Conservation (phyloP, 2,797 vertebrate species). For the Labroides dimidiatus region DNA sequence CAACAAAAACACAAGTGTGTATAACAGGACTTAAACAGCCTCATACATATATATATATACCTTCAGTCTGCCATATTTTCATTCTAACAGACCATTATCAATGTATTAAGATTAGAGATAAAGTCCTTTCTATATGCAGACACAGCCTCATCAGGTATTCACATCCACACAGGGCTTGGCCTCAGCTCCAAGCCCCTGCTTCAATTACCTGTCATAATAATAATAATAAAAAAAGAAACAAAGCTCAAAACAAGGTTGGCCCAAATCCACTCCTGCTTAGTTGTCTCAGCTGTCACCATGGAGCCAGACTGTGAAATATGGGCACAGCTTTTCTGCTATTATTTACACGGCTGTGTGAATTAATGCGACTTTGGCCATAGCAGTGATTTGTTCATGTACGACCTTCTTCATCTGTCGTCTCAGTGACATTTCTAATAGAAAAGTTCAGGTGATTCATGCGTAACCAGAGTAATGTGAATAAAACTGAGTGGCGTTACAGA, state of each 20-base stretch:
- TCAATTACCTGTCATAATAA: conserved; percentile 11
- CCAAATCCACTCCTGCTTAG: conserved; percentile 28
- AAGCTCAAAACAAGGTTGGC: conserved; percentile 18
- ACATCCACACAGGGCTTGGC: background rate
- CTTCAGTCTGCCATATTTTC: background rate
- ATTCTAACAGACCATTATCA: background rate
- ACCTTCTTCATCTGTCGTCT: background rate
- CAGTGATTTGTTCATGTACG: background rate
- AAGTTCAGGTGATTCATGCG: background rate
- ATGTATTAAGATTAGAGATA: background rate
- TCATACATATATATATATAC: background rate
- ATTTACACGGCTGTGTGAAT: conserved; percentile 30
- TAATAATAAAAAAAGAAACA: too few species aligned
- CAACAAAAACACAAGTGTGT: too few species aligned
- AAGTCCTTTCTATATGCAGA: background rate
- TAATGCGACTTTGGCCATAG: conserved; percentile 1
- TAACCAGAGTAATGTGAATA: background rate
- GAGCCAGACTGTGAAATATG: conserved; percentile 26
- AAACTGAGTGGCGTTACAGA: too few species aligned
- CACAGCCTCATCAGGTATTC: background rate
- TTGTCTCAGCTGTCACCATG: conserved; percentile 9
- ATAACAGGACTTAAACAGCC: too few species aligned
- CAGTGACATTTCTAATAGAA: background rate
- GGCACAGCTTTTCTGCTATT: background rate
- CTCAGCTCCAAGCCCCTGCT: background rate